phyloP scores from a whole-genome alignment of 1,140 invertebrate species.

The Tetramorium parvispinum region DNA sequence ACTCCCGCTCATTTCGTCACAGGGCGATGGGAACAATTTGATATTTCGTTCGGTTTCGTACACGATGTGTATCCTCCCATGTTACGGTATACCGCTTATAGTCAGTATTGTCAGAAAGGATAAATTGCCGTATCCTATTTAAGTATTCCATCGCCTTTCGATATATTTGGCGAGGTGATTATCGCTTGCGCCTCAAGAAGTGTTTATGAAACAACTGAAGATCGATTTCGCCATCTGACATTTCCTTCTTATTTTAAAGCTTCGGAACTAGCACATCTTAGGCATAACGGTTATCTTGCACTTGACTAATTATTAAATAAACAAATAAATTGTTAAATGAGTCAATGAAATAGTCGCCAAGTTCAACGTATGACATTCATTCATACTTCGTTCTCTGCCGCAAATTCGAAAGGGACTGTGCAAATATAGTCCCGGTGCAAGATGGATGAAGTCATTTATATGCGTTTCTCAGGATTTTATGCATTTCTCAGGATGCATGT shows the following conservation, averaged over 20 bases:
- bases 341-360: too few species aligned
- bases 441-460: slow-evolving; percentile 35
- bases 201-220: not conserved
- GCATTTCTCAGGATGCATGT: slow-evolving; percentile 14
- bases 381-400: not conserved
- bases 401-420: not conserved
- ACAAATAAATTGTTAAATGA: not conserved
- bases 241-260: not conserved
- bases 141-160: not conserved
- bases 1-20: slow-evolving; percentile 79
- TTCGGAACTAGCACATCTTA: not conserved
- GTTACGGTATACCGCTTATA: slow-evolving; percentile 47
- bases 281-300: not conserved
- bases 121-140: slow-evolving; percentile 55
- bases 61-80: slow-evolving; percentile 53
- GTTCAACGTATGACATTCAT: not conserved
- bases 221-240: not conserved
- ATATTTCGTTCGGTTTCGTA: slow-evolving; percentile 81
- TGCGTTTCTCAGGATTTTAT: slow-evolving; percentile 33
- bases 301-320: not conserved
- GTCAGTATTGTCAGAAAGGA: slow-evolving; percentile 60
- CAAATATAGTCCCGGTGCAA: not conserved
- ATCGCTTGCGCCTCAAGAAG: not conserved
- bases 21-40: slow-evolving; percentile 82
- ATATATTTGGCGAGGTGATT: not conserved